Conservation (phyloP, 2,888 invertebrate species). For the Papilio demoleus region DNA sequence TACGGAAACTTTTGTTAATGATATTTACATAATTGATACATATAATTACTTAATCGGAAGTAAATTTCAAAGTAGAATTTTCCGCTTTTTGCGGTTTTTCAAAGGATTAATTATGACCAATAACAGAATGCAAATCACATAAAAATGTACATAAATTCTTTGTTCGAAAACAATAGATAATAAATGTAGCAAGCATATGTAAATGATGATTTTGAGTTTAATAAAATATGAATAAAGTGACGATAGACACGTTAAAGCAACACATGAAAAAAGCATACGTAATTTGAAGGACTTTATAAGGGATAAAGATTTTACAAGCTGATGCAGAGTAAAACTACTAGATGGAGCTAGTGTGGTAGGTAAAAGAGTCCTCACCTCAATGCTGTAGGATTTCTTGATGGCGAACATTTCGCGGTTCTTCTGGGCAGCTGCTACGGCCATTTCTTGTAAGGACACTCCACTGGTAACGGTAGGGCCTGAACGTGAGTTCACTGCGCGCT, state of each 20-base stretch:
- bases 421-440: conserved; percentile 96
- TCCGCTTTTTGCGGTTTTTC: neutral
- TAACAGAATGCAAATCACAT: neutral
- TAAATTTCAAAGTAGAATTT: neutral
- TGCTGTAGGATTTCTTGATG: conserved; percentile 98
- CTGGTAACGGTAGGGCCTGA: conserved; percentile 79
- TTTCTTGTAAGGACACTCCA: conserved; percentile 82
- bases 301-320: too few relatives aligned
- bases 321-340: neutral
- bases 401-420: conserved; percentile 98
- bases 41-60: conserved; percentile 1
- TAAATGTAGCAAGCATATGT: neutral
- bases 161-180: neutral
- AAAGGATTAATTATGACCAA: neutral
- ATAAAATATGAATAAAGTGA: neutral
- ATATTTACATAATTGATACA: neutral
- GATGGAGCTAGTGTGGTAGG: neutral
- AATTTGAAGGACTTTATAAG: conserved; percentile 1
- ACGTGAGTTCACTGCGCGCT: conserved; percentile 81
- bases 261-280: neutral
- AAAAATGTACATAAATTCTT: neutral
- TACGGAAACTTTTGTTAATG: conserved; percentile 2
- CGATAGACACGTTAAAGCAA: neutral
- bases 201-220: conserved; percentile 3
- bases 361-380: conserved; percentile 90